Evolutionary conservation across 2,888 invertebrate species (phyloP).

Genomic region (Drosophila suboccidentalis): DNA sequence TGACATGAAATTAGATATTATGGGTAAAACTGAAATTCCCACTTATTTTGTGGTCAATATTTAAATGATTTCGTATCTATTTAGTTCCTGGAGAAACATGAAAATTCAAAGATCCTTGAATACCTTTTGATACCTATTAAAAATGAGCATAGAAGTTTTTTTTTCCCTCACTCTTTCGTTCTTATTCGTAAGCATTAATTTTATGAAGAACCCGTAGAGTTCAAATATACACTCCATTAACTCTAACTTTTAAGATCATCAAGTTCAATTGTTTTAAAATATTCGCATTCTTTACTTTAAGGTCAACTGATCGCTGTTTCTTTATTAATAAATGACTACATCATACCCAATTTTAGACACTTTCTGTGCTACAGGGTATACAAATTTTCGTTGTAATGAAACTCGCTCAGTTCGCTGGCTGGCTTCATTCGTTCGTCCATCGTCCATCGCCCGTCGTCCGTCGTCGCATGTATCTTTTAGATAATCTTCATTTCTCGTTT

Average conservation of each 20-base stretch:
- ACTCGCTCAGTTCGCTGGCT: constrained; percentile 58
- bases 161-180: background rate
- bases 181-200: background rate
- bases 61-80: too few relatives aligned
- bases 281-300: background rate
- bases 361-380: constrained; percentile 35
- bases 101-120: too few relatives aligned
- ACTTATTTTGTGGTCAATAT: too few relatives aligned
- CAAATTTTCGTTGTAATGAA: constrained; percentile 67
- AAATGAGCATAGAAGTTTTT: background rate
- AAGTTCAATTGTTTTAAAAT: background rate
- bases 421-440: constrained; percentile 12
- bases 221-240: background rate
- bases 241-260: background rate
- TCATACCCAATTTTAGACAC: background rate
- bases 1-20: too few relatives aligned
- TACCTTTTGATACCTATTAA: too few relatives aligned
- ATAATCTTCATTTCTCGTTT: constrained; percentile 81
- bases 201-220: background rate
- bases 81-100: too few relatives aligned
- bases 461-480: constrained; percentile 77
- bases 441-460: constrained; percentile 35
- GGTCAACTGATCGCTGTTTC: background rate
- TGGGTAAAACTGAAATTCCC: too few relatives aligned
- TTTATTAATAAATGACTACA: background rate